Conservation (phyloP, 2,888 invertebrate genomes). For the Atrina japonica region DNA sequence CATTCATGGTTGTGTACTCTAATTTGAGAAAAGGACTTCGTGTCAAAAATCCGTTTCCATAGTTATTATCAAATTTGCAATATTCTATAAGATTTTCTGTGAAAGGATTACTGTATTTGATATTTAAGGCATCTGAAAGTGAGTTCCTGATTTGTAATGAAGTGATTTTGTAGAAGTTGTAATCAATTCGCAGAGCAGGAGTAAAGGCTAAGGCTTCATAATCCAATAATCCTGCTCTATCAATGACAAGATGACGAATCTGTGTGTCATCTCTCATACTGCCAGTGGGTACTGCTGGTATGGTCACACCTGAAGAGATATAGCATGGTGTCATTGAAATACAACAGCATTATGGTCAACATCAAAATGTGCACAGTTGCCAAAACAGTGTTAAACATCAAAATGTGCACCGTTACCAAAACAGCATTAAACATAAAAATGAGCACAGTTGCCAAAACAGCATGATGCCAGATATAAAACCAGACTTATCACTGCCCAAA, state of each 20-base stretch:
- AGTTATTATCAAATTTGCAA: conserved; percentile 82
- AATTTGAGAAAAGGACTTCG: conserved; percentile 86
- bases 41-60: conserved; percentile 91
- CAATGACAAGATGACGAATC: conserved; percentile 68
- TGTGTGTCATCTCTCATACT: conserved; percentile 57
- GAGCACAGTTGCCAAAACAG: too few species aligned
- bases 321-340: too few species aligned
- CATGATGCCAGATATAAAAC: too few species aligned
- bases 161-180: conserved; percentile 82
- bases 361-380: neutral
- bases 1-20: conserved; percentile 88
- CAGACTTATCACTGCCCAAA: too few species aligned
- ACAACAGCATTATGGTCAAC: neutral
- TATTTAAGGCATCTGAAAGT: conserved; percentile 94
- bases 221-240: conserved; percentile 92
- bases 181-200: conserved; percentile 83
- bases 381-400: neutral
- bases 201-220: conserved; percentile 88
- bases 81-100: conserved; percentile 88
- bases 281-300: conserved; percentile 67
- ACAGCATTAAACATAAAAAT: too few species aligned
- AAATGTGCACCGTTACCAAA: neutral
- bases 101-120: conserved; percentile 96
- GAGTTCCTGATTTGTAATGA: conserved; percentile 88
- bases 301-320: conserved; percentile 65